A percentile compares a stretch with the other conserved stretches of the same genome.
phyloP scores from a whole-genome alignment of 2,113 vertebrate species.

The Hypocryptadius cinnamomeus region DNA sequence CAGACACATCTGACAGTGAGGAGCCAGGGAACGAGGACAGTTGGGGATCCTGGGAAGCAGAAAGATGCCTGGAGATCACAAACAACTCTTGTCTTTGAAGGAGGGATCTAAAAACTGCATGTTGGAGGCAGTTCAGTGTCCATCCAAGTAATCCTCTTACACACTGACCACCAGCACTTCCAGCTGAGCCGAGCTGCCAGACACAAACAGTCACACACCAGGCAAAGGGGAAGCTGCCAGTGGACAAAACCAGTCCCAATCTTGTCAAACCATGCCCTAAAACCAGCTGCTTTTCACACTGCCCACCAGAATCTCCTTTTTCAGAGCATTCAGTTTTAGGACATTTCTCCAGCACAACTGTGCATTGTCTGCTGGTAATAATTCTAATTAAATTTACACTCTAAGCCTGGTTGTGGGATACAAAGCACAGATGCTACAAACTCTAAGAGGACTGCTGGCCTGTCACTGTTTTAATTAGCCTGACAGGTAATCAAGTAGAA shows the following conservation, averaged over 20 bases:
- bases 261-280: neutral
- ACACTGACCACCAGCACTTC: neutral
- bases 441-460: neutral
- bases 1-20: neutral
- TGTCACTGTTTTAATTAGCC: conserved; percentile 27
- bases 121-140: neutral
- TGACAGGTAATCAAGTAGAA: conserved; percentile 20
- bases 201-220: neutral
- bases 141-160: neutral
- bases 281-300: neutral
- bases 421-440: neutral
- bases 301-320: neutral
- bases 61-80: neutral
- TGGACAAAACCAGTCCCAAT: neutral
- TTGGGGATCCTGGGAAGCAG: neutral
- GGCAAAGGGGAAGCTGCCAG: neutral
- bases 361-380: neutral
- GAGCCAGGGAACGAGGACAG: neutral
- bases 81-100: neutral
- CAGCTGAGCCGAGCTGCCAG: neutral
- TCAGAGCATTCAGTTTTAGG: neutral
- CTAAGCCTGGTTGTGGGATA: neutral
- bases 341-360: neutral
- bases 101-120: fast-evolving
- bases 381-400: neutral